These are phyloP conservation scores for Lagocephalus sceleratus DNA, from an alignment of 2,797 vertebrate species.

Conservation along the genomic window DNA sequence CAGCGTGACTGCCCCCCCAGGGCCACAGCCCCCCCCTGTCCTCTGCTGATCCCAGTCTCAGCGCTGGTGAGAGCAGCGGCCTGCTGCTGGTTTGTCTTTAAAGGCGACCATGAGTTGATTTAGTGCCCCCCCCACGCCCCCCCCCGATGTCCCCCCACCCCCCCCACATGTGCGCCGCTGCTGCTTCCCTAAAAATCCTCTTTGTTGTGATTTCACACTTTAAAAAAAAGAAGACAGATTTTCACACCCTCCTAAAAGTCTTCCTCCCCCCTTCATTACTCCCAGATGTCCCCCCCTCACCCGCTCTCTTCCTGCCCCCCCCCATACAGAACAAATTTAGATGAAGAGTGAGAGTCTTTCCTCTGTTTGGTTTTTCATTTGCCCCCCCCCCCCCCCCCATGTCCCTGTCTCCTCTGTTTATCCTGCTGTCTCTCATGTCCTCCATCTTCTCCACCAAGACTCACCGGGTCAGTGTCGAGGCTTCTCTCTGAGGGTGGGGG, in stretches of 20 bases:
- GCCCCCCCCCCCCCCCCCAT: neutral
- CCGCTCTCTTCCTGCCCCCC: neutral
- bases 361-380: neutral
- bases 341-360: constrained; percentile 42
- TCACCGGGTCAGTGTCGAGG: constrained; percentile 80
- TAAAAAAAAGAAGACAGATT: no score
- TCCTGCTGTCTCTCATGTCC: constrained; percentile 12
- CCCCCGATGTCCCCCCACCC: no score
- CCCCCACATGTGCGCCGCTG: no score
- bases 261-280: neutral
- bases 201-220: no score
- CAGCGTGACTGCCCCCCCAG: no score
- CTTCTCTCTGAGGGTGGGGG: constrained; percentile 59
- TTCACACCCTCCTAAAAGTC: neutral
- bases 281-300: neutral
- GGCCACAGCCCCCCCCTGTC: no score
- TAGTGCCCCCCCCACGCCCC: no score
- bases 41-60: no score
- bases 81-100: no score
- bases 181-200: no score
- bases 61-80: no score
- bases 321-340: constrained; percentile 62
- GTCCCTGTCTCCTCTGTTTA: constrained; percentile 4
- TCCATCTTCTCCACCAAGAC: constrained; percentile 72
- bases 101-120: no score